These are phyloP conservation scores for Ennomos erosarius DNA, from an alignment of 2,888 invertebrate species.

Conservation along the genomic window DNA sequence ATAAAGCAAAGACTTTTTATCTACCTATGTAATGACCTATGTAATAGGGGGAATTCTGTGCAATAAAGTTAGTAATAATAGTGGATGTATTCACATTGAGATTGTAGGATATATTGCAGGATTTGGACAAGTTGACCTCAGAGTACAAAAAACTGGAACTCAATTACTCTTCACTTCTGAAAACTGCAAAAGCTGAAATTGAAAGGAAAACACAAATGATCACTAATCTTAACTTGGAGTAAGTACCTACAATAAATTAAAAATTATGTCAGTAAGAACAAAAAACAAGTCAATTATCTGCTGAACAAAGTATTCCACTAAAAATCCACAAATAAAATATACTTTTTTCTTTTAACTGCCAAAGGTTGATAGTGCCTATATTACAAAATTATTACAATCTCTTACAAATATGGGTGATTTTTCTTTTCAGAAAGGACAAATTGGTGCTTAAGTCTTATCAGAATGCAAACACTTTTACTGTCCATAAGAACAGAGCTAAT, in stretches of 20 bases:
- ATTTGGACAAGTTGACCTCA: slow-evolving; percentile 64
- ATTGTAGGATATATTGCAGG: slow-evolving; percentile 79
- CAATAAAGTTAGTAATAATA: slow-evolving; percentile 6
- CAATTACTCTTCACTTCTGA: slow-evolving; percentile 74
- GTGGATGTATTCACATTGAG: slow-evolving; percentile 74
- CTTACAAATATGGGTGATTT: background rate
- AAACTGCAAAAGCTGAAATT: slow-evolving; percentile 72
- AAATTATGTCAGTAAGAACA: too few relatives aligned
- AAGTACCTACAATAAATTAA: slow-evolving; percentile 46
- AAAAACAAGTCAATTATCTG: too few relatives aligned
- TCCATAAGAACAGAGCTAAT: slow-evolving; percentile 14
- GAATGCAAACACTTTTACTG: slow-evolving; percentile 43
- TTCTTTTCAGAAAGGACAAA: slow-evolving; percentile 67
- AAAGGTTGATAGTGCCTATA: too few relatives aligned
- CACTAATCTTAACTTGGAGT: slow-evolving; percentile 69
- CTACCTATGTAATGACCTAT: too few relatives aligned
- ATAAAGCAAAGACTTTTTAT: too few relatives aligned
- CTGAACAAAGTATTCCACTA: too few relatives aligned
- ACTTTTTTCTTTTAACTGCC: too few relatives aligned
- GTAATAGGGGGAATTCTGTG: too few relatives aligned
- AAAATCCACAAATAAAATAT: too few relatives aligned
- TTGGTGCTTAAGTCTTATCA: slow-evolving; percentile 60
- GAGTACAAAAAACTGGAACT: slow-evolving; percentile 66
- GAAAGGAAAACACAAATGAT: slow-evolving; percentile 73
- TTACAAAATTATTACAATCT: too few relatives aligned